Base-by-base conservation (phyloP, 2,888 invertebrate genomes). In the Muschampia plurimacula region DNA sequence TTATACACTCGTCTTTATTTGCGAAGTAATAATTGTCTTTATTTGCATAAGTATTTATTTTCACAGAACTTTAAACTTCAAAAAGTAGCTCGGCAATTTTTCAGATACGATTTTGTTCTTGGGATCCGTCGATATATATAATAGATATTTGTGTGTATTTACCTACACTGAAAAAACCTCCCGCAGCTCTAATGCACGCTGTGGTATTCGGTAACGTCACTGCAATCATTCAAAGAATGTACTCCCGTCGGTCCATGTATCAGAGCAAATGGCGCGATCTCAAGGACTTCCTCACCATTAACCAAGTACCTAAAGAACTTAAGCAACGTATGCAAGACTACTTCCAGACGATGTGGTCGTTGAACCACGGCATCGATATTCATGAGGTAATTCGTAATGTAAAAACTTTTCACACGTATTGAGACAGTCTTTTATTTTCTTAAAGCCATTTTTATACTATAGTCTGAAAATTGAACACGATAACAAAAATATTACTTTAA, bases 171-270 rank as follows among this genome's bases (percentile, higher is more conserved):
- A 10, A 28, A 60, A 66, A 72, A 28, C 36, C 41, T 44, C 46
- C 32, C 44, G 36, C 94, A 99, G 99, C 99, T 64, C 95, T 99
- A 84, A 99, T 99, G 99, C 99, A 99, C 90, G 99, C 99, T 28
- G 98, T 98, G 70, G 99, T 99, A 59, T 99, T 99, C 87, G 99
- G 99, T 88, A 99, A 99, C 91, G 99, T 99, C 80, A 99, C 99
- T 15, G 99, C 99, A 69, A 98, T 99, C 82, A 99, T 99, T 85
- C 99, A 99, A 89, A 95, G 99, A 80, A 98, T 99, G 98, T 99
- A 99, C 91, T 98, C 98, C 0, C 95, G 99, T 60, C 96, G 98
- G 57, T 98, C 98, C 5, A 96, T 98, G 85, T 99, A 98, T 89
- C 99, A 99, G 89, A 97, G 97, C 82, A 99, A 98, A 94, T 98